These are phyloP conservation scores for Acipenser ruthenus DNA, from an alignment of 2,797 vertebrate species.

Conservation along the genomic window DNA sequence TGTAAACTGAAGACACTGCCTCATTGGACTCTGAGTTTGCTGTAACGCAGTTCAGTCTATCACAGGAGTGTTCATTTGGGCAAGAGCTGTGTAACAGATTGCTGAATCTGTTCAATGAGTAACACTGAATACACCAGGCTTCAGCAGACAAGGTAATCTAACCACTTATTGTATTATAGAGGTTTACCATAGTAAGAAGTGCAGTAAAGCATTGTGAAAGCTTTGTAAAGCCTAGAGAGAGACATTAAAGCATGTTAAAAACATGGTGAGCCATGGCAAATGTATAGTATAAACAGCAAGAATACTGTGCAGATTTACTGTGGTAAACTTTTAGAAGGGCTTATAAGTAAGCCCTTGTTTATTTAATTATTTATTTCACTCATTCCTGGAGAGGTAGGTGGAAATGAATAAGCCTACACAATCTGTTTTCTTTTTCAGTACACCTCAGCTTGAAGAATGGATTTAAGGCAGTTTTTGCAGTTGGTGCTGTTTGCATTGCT, in stretches of 20 bases:
- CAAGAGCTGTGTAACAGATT: neutral
- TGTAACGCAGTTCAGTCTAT: neutral
- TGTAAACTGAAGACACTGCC: slow-evolving; percentile 26
- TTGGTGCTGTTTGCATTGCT: slow-evolving; percentile 34
- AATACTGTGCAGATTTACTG: no score
- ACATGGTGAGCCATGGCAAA: no score
- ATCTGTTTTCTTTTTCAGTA: no score
- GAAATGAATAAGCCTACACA: no score
- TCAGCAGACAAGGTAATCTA: neutral
- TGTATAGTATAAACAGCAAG: no score
- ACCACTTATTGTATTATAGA: neutral
- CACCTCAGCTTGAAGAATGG: slow-evolving; percentile 33
- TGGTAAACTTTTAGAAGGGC: no score
- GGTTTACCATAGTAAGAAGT: no score
- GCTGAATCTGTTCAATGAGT: neutral
- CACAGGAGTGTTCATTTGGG: neutral
- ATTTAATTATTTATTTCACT: neutral
- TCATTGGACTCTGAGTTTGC: slow-evolving; percentile 37
- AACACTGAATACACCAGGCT: neutral
- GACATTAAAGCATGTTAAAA: no score
- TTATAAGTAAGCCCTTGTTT: neutral
- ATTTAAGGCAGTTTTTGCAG: slow-evolving; percentile 17
- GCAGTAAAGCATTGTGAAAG: no score
- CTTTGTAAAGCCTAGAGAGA: no score
- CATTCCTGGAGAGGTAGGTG: no score